phyloP scores from a whole-genome alignment of 2,113 vertebrate genomes.

The Sturnus vulgaris region DNA sequence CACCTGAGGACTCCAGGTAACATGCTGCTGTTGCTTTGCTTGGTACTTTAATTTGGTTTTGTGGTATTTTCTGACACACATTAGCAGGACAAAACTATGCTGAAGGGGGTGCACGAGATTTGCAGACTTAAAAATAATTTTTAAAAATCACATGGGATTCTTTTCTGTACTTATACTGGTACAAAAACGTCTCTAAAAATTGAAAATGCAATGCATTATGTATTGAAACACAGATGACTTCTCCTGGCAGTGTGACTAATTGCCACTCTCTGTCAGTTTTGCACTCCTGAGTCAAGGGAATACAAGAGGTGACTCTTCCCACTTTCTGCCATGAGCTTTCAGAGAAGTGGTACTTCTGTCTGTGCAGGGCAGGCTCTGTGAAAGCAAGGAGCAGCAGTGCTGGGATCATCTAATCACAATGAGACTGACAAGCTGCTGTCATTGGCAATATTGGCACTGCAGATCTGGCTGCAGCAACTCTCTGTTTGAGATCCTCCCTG shows the following conservation, averaged over 20 bases:
- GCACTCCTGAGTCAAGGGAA: not conserved
- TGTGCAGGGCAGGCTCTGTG: not conserved
- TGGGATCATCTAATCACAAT: not conserved
- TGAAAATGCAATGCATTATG: not conserved
- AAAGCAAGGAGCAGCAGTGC: not conserved
- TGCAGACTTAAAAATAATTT: not conserved
- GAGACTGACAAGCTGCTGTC: not conserved
- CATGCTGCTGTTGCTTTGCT: not conserved
- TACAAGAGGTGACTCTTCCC: not conserved
- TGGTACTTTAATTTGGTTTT: not conserved
- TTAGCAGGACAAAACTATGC: not conserved
- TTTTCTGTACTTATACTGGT: not conserved
- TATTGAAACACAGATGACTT: not conserved
- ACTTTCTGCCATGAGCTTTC: not conserved
- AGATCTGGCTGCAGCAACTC: not conserved
- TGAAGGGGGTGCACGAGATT: not conserved
- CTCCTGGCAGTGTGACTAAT: not conserved
- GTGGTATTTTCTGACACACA: not conserved
- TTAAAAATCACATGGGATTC: not conserved
- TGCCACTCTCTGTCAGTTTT: not conserved
- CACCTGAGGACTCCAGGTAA: not conserved
- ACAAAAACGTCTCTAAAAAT: not conserved
- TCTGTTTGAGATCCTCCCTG: not conserved
- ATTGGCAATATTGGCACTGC: not conserved
- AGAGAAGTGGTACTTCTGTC: not conserved